Evolutionary conservation across 2,113 vertebrate genomes (phyloP), one percentile per base, ranked within the genome.

Genomic region (Xiphias gladius): DNA sequence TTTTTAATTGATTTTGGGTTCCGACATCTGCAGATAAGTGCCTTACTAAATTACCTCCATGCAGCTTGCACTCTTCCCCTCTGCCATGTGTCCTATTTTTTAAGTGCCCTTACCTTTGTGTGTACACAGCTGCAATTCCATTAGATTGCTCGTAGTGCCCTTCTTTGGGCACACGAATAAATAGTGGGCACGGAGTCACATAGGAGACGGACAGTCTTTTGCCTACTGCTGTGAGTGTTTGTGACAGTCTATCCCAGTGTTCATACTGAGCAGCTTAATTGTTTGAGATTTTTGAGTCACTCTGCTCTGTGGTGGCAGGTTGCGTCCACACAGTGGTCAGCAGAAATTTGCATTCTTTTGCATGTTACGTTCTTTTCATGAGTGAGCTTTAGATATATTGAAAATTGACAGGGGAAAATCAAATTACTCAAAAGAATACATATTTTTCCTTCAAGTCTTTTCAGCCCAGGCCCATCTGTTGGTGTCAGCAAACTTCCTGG

Each of bases 1-100:
- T 79, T 86, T 88, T 87, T 85, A 85, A 89, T 89, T 83, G 82
- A 92, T 89, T 88, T 70, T 71, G 61, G 58, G 63, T 79, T 75
- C n/a, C 82, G 81, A 79, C 83, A 78, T 85, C 66, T 81, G 57
- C 10, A 5, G 77, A 85, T 84, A 78, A 89, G 61, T 76, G 79
- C 16, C 6, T 4, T 72, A 82, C 3, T 88, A 72, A 91, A 84
- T 86, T 61, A 84, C 72, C 73, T 72, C 58, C 16, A 20, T 57
- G 57, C 75, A 58, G 55, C 17, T 81, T 78, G 64, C 55, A 43
- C 70, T 86, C 67, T 79, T 65, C 71, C 58, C 61, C 39, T 68
- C 54, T 41, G 26, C 62, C 70, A 76, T 80, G 75, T 88, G 85
- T 91, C 77, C 46, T 86, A 16, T 78, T 90, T 84, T 90, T 84